Evolutionary conservation across 2,888 invertebrate species (phyloP), one percentile per base, ranked within the genome.

Genomic region (Smittia aterrima): DNA sequence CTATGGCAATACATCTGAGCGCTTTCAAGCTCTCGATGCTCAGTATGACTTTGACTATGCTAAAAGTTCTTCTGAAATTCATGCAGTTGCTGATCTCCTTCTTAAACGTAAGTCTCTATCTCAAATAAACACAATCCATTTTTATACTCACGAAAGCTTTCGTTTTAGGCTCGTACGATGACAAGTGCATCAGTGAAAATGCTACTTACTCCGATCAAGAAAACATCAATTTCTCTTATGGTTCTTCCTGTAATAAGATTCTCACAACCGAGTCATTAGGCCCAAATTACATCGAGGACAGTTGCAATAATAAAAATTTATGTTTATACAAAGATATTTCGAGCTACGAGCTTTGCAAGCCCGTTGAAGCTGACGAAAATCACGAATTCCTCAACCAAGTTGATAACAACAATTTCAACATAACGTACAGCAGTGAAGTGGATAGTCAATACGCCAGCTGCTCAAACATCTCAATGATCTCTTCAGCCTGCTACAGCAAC

Each of bases 381-480:
- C 9, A 58, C 27, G 72, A 72, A 9, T 72, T 40, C 27, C 24
- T 70, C 20, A 62, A 13, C n/a, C 58, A 62, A 62, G 72, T 62
- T 13, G 72, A 72, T 7, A 72, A 72, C 20, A 72, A 72, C 24
- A 70, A 70, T 54, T 72, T 62, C 25, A 72, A 72, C 32, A 20
- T 62, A 20, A 40, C 58, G 1, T 72, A 62, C 22, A 54, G 16
- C 13, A 40, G 27, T 24, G 54, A 58, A 24, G 9, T 54, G 4
- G 72, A 72, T 7, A 62, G 54, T 27, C 72, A 72, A 62, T 72
- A 72, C 25, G 72, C 72, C 18, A 72, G 38, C 58, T 72, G 72
- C 32, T 72, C 72, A 20, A 58, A 66, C 40, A 40, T 66, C 27
- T 66, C 66, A 3, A 66, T 66, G 66, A 66, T 66, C 16, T 66